Base-by-base conservation (phyloP, 2,113 vertebrate species). In the Phoxinus phoxinus region DNA sequence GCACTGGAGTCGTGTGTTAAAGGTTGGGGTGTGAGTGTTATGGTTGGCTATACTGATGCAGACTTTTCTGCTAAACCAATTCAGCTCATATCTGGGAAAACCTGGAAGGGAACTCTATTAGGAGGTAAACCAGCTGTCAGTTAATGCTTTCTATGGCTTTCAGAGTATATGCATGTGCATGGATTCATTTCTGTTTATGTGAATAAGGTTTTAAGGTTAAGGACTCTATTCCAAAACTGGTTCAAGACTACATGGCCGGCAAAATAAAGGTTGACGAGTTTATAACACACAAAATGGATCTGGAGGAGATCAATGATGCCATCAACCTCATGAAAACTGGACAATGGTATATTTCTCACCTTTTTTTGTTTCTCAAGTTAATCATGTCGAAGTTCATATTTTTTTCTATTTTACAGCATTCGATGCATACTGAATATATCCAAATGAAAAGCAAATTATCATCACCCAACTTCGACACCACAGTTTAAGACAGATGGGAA, bases 351-450 rank as follows among this genome's bases (percentile, higher is more conserved):
- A 72, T 56, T 78, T 48, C 7, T 46, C 11, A 13, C 10, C 1
- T 32, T 44, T 4, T 0, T 44, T 9, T 23, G 9, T 56, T 1
- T 21, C 3, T 37, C 32, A 12, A 21, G 15, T 35, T 63, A 25
- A 4, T 32, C 2, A 2, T 9, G 25, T 48, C 6, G 2, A 71
- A 41, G 1, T 82, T 25, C 82, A 83, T 21, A 21, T 21, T n/a
- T 3, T 81, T 44, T 59, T 48, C 84, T 89, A 59, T 84, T 93
- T 88, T 92, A 58, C 92, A 99, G 97, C 91, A 96, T 99, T 93
- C 95, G 97, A 87, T 94, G 94, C 3, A 94, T 98, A 74, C 86
- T 99, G 37, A 96, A 92, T 61, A 30, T 96, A 84, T 87, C 88
- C 56, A 86, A 92, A 21, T 94, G 84, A 93, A 13, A 56, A 19